Conservation (phyloP, 2,113 vertebrate genomes). For the Onychostoma macrolepis region DNA sequence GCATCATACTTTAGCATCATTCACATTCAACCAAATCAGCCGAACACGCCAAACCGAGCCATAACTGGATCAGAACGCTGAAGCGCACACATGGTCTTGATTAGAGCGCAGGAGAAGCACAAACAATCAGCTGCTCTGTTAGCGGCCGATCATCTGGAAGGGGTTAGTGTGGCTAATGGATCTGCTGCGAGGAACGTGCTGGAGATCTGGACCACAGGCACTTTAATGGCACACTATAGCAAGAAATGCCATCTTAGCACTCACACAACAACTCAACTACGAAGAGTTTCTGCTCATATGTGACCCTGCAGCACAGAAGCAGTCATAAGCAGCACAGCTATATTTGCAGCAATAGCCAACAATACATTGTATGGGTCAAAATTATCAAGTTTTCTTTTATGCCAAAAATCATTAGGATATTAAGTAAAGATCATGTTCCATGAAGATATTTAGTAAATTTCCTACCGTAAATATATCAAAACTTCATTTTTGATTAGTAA, state of each 20-base stretch:
- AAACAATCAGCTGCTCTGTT: slow-evolving; percentile 68
- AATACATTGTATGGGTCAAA: too few species aligned
- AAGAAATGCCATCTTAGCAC: neutral
- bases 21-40: neutral
- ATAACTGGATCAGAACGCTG: neutral
- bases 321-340: too few species aligned
- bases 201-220: slow-evolving; percentile 53
- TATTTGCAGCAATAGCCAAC: too few species aligned
- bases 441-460: too few species aligned
- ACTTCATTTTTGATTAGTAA: too few species aligned
- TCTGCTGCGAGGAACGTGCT: slow-evolving; percentile 62
- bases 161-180: slow-evolving; percentile 67
- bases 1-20: slow-evolving; percentile 12
- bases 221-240: neutral
- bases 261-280: neutral
- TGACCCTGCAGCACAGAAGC: too few species aligned
- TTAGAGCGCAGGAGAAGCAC: slow-evolving; percentile 56
- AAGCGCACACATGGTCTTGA: slow-evolving; percentile 63
- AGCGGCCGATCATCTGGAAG: slow-evolving; percentile 70
- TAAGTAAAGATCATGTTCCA: too few species aligned
- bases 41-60: neutral
- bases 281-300: neutral
- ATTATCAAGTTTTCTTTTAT: too few species aligned
- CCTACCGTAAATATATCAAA: too few species aligned
- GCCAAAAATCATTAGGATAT: too few species aligned